Conservation (phyloP, 1,140 invertebrate species). For the Tachypleus tridentatus region DNA sequence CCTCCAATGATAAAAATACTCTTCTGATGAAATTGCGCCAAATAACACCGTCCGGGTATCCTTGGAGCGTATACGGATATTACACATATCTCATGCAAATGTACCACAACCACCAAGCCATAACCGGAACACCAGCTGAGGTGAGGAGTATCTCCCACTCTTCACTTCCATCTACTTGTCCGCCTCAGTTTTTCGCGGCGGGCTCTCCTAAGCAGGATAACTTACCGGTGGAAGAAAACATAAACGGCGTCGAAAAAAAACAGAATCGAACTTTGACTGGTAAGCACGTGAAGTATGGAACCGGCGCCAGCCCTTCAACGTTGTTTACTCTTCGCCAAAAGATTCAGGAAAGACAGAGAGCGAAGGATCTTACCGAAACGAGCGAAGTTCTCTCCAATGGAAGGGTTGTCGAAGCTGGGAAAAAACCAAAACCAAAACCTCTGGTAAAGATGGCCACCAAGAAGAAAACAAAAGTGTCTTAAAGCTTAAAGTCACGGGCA, state of each 20-base stretch:
- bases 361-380: constrained; percentile 22
- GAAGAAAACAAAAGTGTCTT: too few relatives aligned
- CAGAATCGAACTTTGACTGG: constrained; percentile 36
- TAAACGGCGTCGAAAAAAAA: constrained; percentile 28
- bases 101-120: constrained; percentile 3
- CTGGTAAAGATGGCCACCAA: too few relatives aligned
- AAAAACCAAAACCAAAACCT: too few relatives aligned
- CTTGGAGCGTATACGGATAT: constrained; percentile 19
- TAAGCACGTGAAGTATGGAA: constrained; percentile 39
- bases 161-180: constrained; percentile 1
- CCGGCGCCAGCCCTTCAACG: constrained; percentile 38
- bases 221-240: not conserved
- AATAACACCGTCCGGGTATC: constrained; percentile 2
- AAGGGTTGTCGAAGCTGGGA: too few relatives aligned
- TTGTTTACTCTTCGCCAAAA: constrained; percentile 37
- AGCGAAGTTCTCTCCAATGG: too few relatives aligned
- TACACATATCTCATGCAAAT: constrained; percentile 20
- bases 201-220: not conserved
- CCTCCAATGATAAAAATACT: too few relatives aligned
- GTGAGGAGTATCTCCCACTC: not conserved
- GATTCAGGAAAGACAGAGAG: constrained; percentile 36
- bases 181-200: constrained; percentile 28
- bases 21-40: not conserved
- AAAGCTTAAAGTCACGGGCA: too few relatives aligned
- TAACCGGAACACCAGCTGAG: not conserved